These are phyloP conservation scores for Eptatretus burgeri DNA, from an alignment of 2,113 vertebrate genomes.

Conservation along the genomic window DNA sequence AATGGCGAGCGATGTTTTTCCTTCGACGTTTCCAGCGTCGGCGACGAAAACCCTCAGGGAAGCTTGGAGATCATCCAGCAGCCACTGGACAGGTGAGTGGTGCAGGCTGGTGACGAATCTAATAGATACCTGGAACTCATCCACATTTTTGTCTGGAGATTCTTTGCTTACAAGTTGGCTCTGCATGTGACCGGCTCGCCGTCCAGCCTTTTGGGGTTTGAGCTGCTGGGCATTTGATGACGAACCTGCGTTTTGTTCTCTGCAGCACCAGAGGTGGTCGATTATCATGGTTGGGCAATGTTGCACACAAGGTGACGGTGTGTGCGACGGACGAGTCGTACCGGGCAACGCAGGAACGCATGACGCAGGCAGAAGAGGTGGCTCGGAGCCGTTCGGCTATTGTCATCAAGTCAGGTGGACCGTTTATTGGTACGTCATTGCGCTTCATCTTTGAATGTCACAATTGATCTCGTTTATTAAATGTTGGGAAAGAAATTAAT, in stretches of 20 bases:
- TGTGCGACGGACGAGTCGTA: constrained; percentile 55
- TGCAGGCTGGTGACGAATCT: no score
- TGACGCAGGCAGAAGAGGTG: constrained; percentile 50
- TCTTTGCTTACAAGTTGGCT: no score
- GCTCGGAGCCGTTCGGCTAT: constrained; percentile 45
- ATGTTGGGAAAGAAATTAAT: no score
- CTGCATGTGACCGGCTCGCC: no score
- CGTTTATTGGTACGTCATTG: constrained; percentile 21
- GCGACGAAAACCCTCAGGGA: background rate
- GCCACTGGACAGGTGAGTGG: background rate
- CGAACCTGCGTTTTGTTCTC: no score
- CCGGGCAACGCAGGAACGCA: constrained; percentile 37
- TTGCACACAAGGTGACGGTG: constrained; percentile 57
- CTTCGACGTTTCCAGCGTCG: constrained; percentile 5
- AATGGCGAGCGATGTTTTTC: constrained; percentile 1
- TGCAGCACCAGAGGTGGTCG: constrained; percentile 11
- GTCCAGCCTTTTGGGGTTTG: no score
- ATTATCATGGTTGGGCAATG: constrained; percentile 35
- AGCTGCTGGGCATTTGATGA: no score
- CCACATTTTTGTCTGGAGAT: no score
- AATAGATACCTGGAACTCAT: no score
- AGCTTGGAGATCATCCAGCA: constrained; percentile 3
- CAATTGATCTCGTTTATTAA: no score
- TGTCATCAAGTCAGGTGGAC: constrained; percentile 48
- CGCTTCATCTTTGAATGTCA: no score